phyloP scores from a whole-genome alignment of 2,797 vertebrate genomes.

The Platyrinchus mystaceus region DNA sequence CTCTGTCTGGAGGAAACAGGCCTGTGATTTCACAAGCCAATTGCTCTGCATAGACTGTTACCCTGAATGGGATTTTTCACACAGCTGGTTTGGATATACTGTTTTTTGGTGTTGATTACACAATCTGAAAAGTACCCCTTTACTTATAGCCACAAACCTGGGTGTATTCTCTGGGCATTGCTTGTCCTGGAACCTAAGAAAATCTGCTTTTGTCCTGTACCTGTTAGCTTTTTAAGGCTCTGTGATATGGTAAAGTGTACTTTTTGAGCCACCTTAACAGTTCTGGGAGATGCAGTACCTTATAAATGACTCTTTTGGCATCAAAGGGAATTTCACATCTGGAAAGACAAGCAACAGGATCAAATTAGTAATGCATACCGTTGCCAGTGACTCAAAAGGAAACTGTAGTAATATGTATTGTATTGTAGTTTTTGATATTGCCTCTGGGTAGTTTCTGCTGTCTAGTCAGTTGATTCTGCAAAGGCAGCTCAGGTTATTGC shows the following conservation, averaged over 20 bases:
- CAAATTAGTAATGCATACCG: slow-evolving; percentile 10
- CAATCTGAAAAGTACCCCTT: not conserved
- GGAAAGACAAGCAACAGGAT: not conserved
- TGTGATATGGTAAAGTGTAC: not conserved
- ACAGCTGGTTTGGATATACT: not conserved
- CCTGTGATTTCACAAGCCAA: not conserved
- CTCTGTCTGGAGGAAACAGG: not conserved
- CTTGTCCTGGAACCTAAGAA: not conserved
- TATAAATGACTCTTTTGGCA: not conserved
- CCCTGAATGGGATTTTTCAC: not conserved
- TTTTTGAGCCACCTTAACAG: not conserved
- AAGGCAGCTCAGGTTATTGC: not conserved
- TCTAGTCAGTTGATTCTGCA: not conserved
- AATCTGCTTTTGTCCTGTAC: not conserved
- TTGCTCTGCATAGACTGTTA: not conserved
- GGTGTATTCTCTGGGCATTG: not conserved
- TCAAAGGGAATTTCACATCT: slow-evolving; percentile 8
- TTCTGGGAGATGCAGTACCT: not conserved
- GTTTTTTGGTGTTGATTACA: not conserved
- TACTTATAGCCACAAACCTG: not conserved
- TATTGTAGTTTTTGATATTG: not conserved
- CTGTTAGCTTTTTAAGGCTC: not conserved
- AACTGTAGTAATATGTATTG: not conserved
- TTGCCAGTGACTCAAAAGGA: slow-evolving; percentile 33
- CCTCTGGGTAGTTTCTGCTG: not conserved